These are phyloP conservation scores for Ptychochromis oligacanthus DNA, from an alignment of 2,113 vertebrate species.

Conservation along the genomic window DNA sequence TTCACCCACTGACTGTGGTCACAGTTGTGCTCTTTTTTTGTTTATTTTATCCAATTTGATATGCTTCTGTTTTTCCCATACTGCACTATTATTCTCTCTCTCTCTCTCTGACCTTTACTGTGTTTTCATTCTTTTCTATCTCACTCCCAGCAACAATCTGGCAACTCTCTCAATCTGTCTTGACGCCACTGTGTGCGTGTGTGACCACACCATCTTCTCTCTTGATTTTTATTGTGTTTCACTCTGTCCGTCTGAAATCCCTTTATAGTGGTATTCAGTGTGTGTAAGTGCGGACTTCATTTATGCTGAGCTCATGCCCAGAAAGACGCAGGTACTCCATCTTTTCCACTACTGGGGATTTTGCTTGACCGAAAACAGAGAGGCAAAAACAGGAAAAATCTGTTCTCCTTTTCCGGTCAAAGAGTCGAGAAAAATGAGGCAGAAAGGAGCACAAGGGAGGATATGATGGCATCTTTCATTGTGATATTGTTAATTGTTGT, in stretches of 20 bases:
- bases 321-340: constrained; percentile 31
- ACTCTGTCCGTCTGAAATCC: neutral
- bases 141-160: constrained; percentile 4
- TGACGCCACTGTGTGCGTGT: neutral
- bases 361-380: constrained; percentile 38
- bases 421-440: constrained; percentile 77
- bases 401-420: constrained; percentile 78
- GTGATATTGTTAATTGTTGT: constrained; percentile 56
- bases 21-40: constrained; percentile 19
- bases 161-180: constrained; percentile 2
- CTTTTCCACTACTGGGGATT: constrained; percentile 36
- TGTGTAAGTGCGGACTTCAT: neutral
- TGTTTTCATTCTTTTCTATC: constrained; percentile 25
- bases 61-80: constrained; percentile 7
- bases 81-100: constrained; percentile 15
- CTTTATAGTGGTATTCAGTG: neutral
- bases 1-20: constrained; percentile 43
- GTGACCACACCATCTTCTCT: neutral
- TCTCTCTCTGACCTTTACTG: constrained; percentile 19
- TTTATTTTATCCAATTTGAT: constrained; percentile 39
- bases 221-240: neutral
- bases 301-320: neutral
- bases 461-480: constrained; percentile 76
- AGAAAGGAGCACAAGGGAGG: constrained; percentile 74
- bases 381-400: constrained; percentile 89